Percentiles rank a stretch among this genome's conserved stretches.
Evolutionary conservation across 2,888 invertebrate species (phyloP).

Genomic region (Drosophila vallismaia): DNA sequence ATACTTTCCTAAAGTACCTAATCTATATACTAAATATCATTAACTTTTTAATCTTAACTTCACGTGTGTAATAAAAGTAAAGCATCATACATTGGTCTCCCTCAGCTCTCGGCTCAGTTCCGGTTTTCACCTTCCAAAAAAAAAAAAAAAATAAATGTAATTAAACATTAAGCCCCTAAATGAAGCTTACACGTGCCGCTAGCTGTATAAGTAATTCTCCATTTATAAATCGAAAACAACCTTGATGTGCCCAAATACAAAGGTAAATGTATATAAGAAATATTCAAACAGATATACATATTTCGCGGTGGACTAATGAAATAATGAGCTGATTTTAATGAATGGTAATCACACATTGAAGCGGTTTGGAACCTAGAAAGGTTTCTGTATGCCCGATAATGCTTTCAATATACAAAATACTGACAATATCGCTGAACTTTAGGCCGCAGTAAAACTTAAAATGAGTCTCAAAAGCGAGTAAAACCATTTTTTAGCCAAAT

Average conservation of each 20-base stretch:
- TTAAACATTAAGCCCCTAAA: slow-evolving; percentile 29
- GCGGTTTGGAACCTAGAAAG: too few relatives aligned
- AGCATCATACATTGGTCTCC: slow-evolving; percentile 20
- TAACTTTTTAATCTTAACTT: not conserved
- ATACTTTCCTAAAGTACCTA: not conserved
- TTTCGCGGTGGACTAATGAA: slow-evolving; percentile 24
- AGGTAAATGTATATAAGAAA: slow-evolving; percentile 30
- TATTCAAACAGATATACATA: slow-evolving; percentile 3
- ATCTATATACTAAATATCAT: slow-evolving; percentile 1
- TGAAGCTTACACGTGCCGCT: slow-evolving; percentile 61
- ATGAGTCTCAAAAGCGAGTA: slow-evolving; percentile 21
- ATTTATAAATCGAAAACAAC: slow-evolving; percentile 67
- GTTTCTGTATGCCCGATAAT: not conserved
- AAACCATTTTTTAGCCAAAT: slow-evolving; percentile 12
- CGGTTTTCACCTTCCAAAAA: slow-evolving; percentile 30
- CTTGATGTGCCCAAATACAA: slow-evolving; percentile 64
- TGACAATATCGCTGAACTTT: not conserved
- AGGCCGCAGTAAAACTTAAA: not conserved
- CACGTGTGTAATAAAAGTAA: slow-evolving; percentile 23
- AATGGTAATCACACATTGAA: not conserved
- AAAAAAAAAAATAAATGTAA: slow-evolving; percentile 9
- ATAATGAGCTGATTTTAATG: slow-evolving; percentile 6
- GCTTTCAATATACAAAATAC: not conserved
- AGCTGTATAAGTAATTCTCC: slow-evolving; percentile 24
- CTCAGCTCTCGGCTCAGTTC: slow-evolving; percentile 11